These are phyloP conservation scores for Drosophila paracracens DNA, from an alignment of 2,888 invertebrate species.

Conservation along the genomic window DNA sequence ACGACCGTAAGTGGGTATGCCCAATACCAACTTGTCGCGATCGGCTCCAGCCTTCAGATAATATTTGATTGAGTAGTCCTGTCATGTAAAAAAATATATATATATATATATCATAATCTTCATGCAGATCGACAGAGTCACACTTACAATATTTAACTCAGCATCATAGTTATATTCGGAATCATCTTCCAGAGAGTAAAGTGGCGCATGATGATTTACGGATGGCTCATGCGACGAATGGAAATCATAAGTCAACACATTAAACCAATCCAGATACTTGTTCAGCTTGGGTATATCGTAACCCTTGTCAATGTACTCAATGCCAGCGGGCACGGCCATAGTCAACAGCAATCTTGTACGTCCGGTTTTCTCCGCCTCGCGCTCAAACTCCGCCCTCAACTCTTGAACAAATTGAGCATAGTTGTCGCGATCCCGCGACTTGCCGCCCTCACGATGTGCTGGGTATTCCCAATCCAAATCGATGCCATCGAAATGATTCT, in stretches of 20 bases:
- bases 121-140: background rate
- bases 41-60: slow-evolving; percentile 93
- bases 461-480: slow-evolving; percentile 94
- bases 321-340: slow-evolving; percentile 97
- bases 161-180: slow-evolving; percentile 95
- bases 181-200: slow-evolving; percentile 90
- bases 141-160: slow-evolving; percentile 94
- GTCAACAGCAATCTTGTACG: slow-evolving; percentile 92
- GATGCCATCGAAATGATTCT: slow-evolving; percentile 96
- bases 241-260: slow-evolving; percentile 95
- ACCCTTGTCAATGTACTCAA: slow-evolving; percentile 96
- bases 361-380: slow-evolving; percentile 93
- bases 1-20: slow-evolving; percentile 95
- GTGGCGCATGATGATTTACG: slow-evolving; percentile 95
- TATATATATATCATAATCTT: background rate
- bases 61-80: slow-evolving; percentile 94
- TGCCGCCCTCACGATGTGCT: slow-evolving; percentile 87
- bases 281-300: slow-evolving; percentile 95
- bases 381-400: slow-evolving; percentile 94
- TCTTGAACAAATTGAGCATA: slow-evolving; percentile 95
- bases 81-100: background rate
- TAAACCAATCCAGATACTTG: slow-evolving; percentile 96
- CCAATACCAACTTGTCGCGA: slow-evolving; percentile 91
- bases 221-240: slow-evolving; percentile 96
- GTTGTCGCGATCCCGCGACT: slow-evolving; percentile 93